Evolutionary conservation across 2,888 invertebrate species (phyloP).

Genomic region (Erebia ligea): DNA sequence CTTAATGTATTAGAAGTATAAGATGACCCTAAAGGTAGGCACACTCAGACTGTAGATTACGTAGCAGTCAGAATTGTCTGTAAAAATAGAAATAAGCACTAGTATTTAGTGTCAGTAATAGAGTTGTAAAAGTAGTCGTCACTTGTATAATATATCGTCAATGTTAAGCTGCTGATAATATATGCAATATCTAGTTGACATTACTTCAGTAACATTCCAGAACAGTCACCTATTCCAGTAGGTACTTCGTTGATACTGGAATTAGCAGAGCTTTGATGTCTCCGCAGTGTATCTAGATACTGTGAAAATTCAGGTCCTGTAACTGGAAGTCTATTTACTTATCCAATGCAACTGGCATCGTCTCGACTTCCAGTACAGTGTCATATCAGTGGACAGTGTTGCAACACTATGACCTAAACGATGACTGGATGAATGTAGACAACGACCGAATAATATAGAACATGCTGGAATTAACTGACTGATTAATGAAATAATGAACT

Average conservation of each 20-base stretch:
- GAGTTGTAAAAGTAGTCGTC: background rate
- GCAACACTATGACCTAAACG: background rate
- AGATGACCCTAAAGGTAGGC: no score
- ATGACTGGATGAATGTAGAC: background rate
- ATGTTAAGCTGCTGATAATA: background rate
- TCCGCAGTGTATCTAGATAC: background rate
- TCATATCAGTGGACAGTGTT: background rate
- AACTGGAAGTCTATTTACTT: background rate
- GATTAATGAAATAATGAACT: background rate
- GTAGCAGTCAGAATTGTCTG: background rate
- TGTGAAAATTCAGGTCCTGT: background rate
- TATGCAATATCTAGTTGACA: background rate
- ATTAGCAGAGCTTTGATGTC: background rate
- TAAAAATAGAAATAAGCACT: background rate
- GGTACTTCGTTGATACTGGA: background rate
- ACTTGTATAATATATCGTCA: background rate
- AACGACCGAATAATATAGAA: background rate
- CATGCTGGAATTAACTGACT: background rate
- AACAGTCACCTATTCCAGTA: background rate
- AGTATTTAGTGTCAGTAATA: background rate
- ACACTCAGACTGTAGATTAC: no score
- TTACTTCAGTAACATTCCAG: background rate
- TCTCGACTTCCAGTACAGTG: background rate
- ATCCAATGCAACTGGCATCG: background rate
- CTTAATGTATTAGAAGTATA: no score